These are phyloP conservation scores for Acronicta aceris DNA, from an alignment of 2,888 invertebrate species.

Conservation along the genomic window DNA sequence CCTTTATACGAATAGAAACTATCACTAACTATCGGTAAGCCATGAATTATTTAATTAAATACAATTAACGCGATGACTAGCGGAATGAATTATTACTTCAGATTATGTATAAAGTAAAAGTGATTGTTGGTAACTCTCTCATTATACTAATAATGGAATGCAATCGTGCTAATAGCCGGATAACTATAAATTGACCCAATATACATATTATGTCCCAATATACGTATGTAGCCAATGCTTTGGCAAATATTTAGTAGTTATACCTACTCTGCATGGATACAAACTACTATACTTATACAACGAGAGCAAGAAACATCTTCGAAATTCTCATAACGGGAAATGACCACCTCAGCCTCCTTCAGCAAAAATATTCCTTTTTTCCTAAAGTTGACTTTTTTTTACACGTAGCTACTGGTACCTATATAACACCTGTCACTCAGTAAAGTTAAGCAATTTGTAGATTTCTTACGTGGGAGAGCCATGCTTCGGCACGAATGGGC, in stretches of 20 bases:
- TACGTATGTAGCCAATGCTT: background rate
- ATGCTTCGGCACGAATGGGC: too few relatives aligned
- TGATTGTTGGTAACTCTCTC: conserved; percentile 36
- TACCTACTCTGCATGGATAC: background rate
- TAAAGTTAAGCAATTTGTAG: too few relatives aligned
- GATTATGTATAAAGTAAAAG: conserved; percentile 46
- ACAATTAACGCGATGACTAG: conserved; percentile 41
- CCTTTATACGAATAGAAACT: conserved; percentile 26
- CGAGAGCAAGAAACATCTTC: too few relatives aligned
- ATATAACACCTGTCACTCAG: too few relatives aligned
- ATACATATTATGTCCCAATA: conserved; percentile 1
- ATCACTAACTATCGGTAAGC: conserved; percentile 12
- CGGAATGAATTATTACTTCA: conserved; percentile 36
- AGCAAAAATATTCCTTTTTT: too few relatives aligned
- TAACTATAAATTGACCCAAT: conserved; percentile 8
- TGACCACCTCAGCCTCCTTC: too few relatives aligned
- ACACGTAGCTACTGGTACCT: background rate
- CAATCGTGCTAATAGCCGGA: conserved; percentile 26
- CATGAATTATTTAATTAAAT: conserved; percentile 45
- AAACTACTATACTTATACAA: too few relatives aligned
- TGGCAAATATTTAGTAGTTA: background rate
- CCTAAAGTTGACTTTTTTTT: too few relatives aligned
- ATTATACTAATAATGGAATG: conserved; percentile 22
- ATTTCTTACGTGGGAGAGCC: too few relatives aligned
- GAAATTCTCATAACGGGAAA: too few relatives aligned